Percentiles rank a stretch among this genome's conserved stretches.
These are phyloP conservation scores for Cheilinus undulatus DNA, from an alignment of 2,113 vertebrate genomes.

Conservation along the genomic window DNA sequence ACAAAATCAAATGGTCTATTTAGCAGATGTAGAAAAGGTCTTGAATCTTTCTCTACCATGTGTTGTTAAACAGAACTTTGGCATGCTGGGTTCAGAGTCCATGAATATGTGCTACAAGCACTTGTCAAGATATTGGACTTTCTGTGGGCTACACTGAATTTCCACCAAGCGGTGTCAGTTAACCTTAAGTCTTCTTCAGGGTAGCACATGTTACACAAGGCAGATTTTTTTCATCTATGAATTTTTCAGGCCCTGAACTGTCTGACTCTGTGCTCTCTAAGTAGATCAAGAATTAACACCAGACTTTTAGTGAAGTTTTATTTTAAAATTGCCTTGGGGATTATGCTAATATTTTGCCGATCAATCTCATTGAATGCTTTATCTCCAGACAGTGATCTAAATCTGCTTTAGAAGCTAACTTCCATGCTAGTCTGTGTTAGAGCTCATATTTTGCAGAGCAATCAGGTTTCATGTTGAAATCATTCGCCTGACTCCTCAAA, in stretches of 20 bases:
- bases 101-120: slow-evolving; percentile 4
- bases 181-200: slow-evolving; percentile 35
- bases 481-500: slow-evolving; percentile 22
- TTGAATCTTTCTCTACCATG: slow-evolving; percentile 12
- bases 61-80: slow-evolving; percentile 3
- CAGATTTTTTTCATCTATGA: slow-evolving; percentile 22
- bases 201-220: slow-evolving; percentile 24
- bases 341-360: slow-evolving; percentile 46
- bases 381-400: slow-evolving; percentile 21
- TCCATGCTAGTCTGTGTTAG: slow-evolving; percentile 4
- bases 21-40: slow-evolving; percentile 30
- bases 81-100: slow-evolving; percentile 15
- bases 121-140: slow-evolving; percentile 23
- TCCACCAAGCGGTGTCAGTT: slow-evolving; percentile 25
- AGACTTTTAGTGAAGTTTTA: slow-evolving; percentile 4
- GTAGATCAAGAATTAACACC: slow-evolving; percentile 25
- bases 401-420: slow-evolving; percentile 12
- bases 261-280: slow-evolving; percentile 23
- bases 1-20: slow-evolving; percentile 1
- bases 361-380: slow-evolving; percentile 19
- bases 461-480: slow-evolving; percentile 6
- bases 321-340: slow-evolving; percentile 30
- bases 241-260: slow-evolving; percentile 47
- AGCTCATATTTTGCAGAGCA: slow-evolving; percentile 8
- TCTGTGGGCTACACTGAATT: slow-evolving; percentile 12